phyloP scores from a whole-genome alignment of 2,888 invertebrate species.

The Orgyia antiqua region DNA sequence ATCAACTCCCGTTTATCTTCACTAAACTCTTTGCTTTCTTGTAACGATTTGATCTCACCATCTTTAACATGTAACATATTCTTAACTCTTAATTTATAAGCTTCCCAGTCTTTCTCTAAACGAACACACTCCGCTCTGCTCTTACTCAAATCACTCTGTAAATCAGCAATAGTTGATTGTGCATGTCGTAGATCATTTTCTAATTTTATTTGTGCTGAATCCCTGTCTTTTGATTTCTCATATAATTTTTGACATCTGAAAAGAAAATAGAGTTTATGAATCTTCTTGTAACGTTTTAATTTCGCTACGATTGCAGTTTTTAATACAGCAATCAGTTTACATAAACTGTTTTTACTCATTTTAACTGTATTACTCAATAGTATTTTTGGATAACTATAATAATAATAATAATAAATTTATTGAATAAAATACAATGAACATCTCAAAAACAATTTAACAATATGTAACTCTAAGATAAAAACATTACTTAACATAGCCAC shows the following conservation, averaged over 20 bases:
- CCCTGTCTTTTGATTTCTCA: conserved; percentile 32
- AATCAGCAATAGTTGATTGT: conserved; percentile 44
- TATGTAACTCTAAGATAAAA: no score
- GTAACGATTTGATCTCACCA: conserved; percentile 50
- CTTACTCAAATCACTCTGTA: conserved; percentile 47
- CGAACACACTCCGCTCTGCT: conserved; percentile 47
- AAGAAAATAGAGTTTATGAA: no score
- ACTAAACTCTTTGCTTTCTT: conserved; percentile 42
- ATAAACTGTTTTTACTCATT: no score
- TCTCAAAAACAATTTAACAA: no score
- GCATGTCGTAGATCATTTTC: conserved; percentile 58
- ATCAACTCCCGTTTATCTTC: conserved; percentile 54
- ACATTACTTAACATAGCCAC: no score
- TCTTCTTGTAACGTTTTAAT: no score
- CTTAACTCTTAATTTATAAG: conserved; percentile 64
- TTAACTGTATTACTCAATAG: no score
- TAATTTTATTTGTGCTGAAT: conserved; percentile 36
- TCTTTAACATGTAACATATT: conserved; percentile 61
- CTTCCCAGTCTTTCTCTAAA: conserved; percentile 63
- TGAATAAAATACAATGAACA: no score
- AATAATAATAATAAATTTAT: no score
- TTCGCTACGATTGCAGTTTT: no score
- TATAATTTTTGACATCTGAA: conserved; percentile 40
- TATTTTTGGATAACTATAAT: no score
- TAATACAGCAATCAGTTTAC: no score